These are phyloP conservation scores for Percopsis transmontana DNA, from an alignment of 2,113 vertebrate species.

Conservation along the genomic window DNA sequence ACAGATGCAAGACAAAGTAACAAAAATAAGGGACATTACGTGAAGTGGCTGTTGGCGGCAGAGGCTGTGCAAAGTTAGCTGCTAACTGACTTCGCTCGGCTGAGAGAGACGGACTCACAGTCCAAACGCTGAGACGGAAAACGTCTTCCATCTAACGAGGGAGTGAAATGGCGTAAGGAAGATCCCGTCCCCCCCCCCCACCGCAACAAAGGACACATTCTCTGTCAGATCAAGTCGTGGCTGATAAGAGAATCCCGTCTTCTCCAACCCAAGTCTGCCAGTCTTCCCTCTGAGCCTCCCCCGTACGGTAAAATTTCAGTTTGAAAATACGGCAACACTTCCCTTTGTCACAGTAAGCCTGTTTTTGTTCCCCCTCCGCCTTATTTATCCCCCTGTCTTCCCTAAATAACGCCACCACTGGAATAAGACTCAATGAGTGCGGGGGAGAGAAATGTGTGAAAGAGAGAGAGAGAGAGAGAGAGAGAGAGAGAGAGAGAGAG, in stretches of 20 bases:
- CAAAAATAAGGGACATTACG: too few relatives aligned
- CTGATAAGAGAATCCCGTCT: constrained; percentile 39
- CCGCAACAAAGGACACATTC: constrained; percentile 23
- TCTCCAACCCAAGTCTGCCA: neutral
- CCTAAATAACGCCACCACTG: constrained; percentile 61
- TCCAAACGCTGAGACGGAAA: too few relatives aligned
- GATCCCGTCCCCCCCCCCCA: neutral
- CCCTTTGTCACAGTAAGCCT: constrained; percentile 66
- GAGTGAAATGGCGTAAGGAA: constrained; percentile 6
- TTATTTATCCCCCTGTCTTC: constrained; percentile 71
- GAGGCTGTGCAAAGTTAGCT: too few relatives aligned
- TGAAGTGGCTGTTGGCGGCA: too few relatives aligned
- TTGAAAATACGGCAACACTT: constrained; percentile 61
- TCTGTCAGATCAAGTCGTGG: constrained; percentile 37
- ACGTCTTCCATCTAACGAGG: neutral
- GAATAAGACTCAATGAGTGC: constrained; percentile 24
- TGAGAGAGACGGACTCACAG: too few relatives aligned
- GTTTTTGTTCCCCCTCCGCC: constrained; percentile 60
- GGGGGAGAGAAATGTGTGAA: constrained; percentile 4
- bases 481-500: neutral
- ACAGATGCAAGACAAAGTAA: too few relatives aligned
- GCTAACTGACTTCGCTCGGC: too few relatives aligned
- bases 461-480: constrained; percentile 1
- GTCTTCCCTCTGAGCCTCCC: neutral
- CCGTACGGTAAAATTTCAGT: constrained; percentile 54